Percentiles rank a stretch among this genome's conserved stretches.
Conservation (phyloP, 2,888 invertebrate genomes). For the Alcis repandata region DNA sequence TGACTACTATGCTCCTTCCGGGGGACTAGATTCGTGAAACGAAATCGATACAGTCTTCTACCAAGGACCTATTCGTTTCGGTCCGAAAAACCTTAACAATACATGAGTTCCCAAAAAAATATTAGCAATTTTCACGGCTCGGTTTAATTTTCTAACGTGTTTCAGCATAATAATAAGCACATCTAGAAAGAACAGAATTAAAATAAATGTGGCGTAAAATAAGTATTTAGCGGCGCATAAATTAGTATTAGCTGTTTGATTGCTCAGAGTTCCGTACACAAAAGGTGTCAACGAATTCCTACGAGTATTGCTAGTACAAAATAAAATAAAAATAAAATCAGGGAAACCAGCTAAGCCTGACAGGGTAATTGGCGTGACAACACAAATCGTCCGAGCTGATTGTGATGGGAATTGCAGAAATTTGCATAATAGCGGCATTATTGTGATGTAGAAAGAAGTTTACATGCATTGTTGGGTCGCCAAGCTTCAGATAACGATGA, state of each 20-base stretch:
- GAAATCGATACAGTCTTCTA: not conserved
- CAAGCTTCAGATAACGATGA: conserved; percentile 34
- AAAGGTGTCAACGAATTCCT: too few relatives aligned
- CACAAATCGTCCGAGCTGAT: not conserved
- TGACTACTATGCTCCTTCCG: too few relatives aligned
- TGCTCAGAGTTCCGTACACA: too few relatives aligned
- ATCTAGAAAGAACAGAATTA: too few relatives aligned
- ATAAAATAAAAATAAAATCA: too few relatives aligned
- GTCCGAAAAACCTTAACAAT: conserved; percentile 3
- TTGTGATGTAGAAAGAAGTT: conserved; percentile 26
- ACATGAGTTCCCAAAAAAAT: not conserved
- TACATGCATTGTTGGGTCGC: conserved; percentile 38
- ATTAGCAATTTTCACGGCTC: not conserved
- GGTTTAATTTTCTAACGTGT: not conserved
- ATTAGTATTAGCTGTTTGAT: too few relatives aligned
- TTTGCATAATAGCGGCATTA: conserved; percentile 23
- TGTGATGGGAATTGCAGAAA: conserved; percentile 2
- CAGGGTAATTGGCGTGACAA: conserved; percentile 12
- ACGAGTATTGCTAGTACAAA: too few relatives aligned
- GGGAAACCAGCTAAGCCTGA: not conserved
- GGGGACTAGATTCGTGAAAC: not conserved
- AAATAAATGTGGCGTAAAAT: too few relatives aligned
- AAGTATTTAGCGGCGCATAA: too few relatives aligned
- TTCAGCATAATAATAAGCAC: not conserved
- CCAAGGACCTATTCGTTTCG: conserved; percentile 4